phyloP scores from a whole-genome alignment of 2,797 vertebrate species.

The Antennarius maculatus region DNA sequence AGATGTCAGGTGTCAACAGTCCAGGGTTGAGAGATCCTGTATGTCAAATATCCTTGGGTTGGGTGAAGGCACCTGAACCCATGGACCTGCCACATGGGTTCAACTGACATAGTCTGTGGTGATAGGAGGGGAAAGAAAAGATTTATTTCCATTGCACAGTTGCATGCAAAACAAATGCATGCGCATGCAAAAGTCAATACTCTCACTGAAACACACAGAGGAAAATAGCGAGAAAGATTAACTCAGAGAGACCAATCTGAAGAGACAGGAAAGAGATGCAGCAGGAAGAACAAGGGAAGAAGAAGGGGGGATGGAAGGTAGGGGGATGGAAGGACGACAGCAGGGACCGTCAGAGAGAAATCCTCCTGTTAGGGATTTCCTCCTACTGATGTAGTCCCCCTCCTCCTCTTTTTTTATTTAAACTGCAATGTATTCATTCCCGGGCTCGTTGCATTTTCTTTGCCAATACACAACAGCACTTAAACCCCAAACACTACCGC shows the following conservation, averaged over 20 bases:
- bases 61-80: constrained; percentile 29
- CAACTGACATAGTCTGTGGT: constrained; percentile 1
- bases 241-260: constrained; percentile 33
- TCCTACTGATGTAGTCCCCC: constrained; percentile 63
- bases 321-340: constrained; percentile 13
- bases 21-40: neutral
- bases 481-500: constrained; percentile 4
- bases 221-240: constrained; percentile 14
- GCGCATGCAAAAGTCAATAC: constrained; percentile 29
- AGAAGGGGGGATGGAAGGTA: neutral
- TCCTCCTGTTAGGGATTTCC: constrained; percentile 79
- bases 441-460: constrained; percentile 46
- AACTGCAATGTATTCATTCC: constrained; percentile 59
- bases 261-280: constrained; percentile 42
- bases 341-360: constrained; percentile 53
- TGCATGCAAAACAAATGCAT: constrained; percentile 15
- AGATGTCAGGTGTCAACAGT: constrained; percentile 17
- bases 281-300: constrained; percentile 12
- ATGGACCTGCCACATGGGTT: neutral
- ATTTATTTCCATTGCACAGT: constrained; percentile 8
- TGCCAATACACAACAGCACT: constrained; percentile 25
- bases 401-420: constrained; percentile 18
- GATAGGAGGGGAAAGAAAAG: neutral
- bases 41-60: constrained; percentile 18
- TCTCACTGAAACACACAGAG: constrained; percentile 10